These are phyloP conservation scores for Tipula lateralis DNA, from an alignment of 2,888 invertebrate genomes.

Conservation along the genomic window DNA sequence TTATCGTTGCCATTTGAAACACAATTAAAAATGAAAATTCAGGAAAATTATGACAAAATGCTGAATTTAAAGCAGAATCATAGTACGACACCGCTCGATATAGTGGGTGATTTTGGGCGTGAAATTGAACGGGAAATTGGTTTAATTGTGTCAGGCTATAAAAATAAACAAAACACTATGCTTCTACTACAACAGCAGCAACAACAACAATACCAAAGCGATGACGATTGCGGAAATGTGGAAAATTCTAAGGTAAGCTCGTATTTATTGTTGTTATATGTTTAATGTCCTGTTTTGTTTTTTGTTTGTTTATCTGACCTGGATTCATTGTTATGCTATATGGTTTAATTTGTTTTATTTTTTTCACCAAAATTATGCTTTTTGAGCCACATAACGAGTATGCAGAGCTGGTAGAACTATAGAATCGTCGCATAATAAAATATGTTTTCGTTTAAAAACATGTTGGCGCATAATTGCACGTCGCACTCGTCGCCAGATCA, in stretches of 20 bases:
- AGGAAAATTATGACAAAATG: slow-evolving; percentile 33
- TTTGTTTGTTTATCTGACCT: too few relatives aligned
- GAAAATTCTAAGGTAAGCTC: slow-evolving; percentile 9
- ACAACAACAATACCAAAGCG: neutral
- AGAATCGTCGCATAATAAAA: too few relatives aligned
- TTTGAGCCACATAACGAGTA: neutral
- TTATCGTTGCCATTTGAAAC: slow-evolving; percentile 26
- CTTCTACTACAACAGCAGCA: neutral
- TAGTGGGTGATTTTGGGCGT: slow-evolving; percentile 45
- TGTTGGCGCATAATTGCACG: neutral
- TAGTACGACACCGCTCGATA: slow-evolving; percentile 43
- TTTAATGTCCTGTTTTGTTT: neutral
- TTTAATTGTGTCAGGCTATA: slow-evolving; percentile 44
- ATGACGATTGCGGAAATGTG: neutral
- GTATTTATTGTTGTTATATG: neutral
- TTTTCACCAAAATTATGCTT: neutral
- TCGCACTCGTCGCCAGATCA: neutral
- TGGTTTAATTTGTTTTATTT: neutral
- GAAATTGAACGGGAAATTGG: slow-evolving; percentile 46
- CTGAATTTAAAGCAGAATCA: slow-evolving; percentile 37
- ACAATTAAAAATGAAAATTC: slow-evolving; percentile 29
- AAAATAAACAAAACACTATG: slow-evolving; percentile 33
- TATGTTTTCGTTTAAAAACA: neutral
- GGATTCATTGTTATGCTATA: neutral
- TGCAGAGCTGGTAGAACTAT: neutral